Conservation (phyloP, 2,113 vertebrate genomes). For the Ia io region DNA sequence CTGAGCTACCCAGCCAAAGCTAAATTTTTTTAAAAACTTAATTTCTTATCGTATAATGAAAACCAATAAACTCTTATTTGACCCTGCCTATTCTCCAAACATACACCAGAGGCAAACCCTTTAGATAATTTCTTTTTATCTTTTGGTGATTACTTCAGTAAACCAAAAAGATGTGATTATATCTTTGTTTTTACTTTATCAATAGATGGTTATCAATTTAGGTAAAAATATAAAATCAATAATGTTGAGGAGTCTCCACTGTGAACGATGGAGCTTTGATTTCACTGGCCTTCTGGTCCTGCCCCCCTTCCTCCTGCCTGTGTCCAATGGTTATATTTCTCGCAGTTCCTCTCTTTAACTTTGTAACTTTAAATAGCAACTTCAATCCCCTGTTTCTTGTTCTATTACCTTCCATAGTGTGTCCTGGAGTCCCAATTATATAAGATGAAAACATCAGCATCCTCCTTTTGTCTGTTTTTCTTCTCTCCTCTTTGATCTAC, state of each 20-base stretch:
- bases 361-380: not conserved
- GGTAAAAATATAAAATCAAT: not conserved
- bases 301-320: not conserved
- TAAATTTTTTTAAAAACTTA: not conserved
- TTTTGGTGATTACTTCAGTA: not conserved
- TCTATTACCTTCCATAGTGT: not conserved
- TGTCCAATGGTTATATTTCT: not conserved
- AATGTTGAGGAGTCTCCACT: not conserved
- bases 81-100: not conserved
- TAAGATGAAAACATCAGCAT: not conserved
- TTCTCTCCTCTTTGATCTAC: not conserved
- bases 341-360: not conserved
- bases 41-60: not conserved
- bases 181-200: not conserved
- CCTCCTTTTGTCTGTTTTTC: not conserved
- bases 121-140: not conserved
- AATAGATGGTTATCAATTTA: not conserved
- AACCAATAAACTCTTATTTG: not conserved
- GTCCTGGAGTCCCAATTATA: not conserved
- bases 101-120: not conserved
- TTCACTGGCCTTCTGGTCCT: not conserved
- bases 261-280: not conserved
- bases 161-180: not conserved
- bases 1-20: no score
- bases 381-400: not conserved